Evolutionary conservation across 2,113 vertebrate genomes (phyloP), one percentile per base, ranked within the genome.

Genomic region (Phrynocephalus versicolor): DNA sequence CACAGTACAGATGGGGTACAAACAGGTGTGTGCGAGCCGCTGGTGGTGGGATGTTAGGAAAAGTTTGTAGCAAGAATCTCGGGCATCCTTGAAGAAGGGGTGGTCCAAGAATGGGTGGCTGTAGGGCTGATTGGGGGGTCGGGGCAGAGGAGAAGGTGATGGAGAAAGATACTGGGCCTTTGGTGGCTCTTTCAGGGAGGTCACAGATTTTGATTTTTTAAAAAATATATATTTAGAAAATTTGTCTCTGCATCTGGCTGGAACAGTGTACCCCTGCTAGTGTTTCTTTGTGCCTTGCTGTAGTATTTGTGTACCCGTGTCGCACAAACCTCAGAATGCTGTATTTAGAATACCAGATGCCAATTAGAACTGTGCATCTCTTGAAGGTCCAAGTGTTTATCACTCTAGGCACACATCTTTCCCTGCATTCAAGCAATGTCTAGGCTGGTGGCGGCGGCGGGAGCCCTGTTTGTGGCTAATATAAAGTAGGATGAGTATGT

Each of bases 51-150:
- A 33, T 25, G 33, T 51, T 67, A 16, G 7, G 45, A 58, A 87
- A 87, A 87, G 85, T 87, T 87, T 87, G 45, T 39, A 27, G 27
- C 72, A 82, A 70, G 45, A 55, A 25, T 16, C 30, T 55, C 12
- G 51, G 60, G 60, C 73, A 45, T 35, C 7, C 35, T 60, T 77
- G 25, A 23, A 80, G 33, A 13, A 5, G 1, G 4, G 37, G 35
- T 51, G 64, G 51, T 69, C 62, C 45, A 21, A 27, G 10, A 16
- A 33, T 55, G n/a, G n/a, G n/a, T n/a, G n/a, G n/a, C n/a, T n/a
- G n/a, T n/a, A n/a, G n/a, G 37, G 30, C 14, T 33, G 57, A 23
- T 51, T 18, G 5, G 23, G 8, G n/a, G n/a, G 45, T 69, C 71
- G 16, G 57, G 30, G 16, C 10, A 16, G 57, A 73, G 30, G 30